Evolutionary conservation across 2,888 invertebrate species (phyloP), one percentile per base, ranked within the genome.

Genomic region (Phengaris arion): DNA sequence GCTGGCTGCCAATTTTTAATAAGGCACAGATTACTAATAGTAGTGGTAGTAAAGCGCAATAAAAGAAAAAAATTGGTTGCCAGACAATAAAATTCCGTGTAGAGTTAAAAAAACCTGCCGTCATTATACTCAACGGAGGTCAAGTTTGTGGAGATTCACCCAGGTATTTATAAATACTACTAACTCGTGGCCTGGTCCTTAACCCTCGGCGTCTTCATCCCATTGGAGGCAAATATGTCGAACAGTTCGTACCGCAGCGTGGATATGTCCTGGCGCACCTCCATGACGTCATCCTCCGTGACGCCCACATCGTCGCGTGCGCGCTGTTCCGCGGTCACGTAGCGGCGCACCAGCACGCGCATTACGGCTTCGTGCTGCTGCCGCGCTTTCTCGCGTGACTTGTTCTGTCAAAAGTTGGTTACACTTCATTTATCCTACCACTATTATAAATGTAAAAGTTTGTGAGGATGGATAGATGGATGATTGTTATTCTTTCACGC

Each of bases 251-350:
- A 99, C 79, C 98, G 94, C 80, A 99, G 94, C 6, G 98, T 97
- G n/a, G 98, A 98, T 79, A 99, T 98, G 86, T 99, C 99, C 85
- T 99, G 99, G 82, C 99, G 95, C 83, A 99, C 98, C 94, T 99
- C 99, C 95, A 98, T 98, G 79, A 99, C 97, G 88, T 99, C 99
- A 89, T 99, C 99, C 86, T 99, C 99, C 0, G 98, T 98, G 46
- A 99, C 97, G 9, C 98, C 98, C 78, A 96, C 97, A 75, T 98
- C 98, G 86, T 99, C 98, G 74, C 98, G 95, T 80, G 97, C 98
- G 69, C 97, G 92, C 87, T 98, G 98, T 86, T 98, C 98, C 0
- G 97, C 96, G 0, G 97, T 98, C 15, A 99, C 96, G 93, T 98
- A 99, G 57, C 99, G 95, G 75, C 98, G 95, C 46, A 99, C 96